Evolutionary conservation across 2,797 vertebrate species (phyloP).

Genomic region (Onychomys leucogaster): DNA sequence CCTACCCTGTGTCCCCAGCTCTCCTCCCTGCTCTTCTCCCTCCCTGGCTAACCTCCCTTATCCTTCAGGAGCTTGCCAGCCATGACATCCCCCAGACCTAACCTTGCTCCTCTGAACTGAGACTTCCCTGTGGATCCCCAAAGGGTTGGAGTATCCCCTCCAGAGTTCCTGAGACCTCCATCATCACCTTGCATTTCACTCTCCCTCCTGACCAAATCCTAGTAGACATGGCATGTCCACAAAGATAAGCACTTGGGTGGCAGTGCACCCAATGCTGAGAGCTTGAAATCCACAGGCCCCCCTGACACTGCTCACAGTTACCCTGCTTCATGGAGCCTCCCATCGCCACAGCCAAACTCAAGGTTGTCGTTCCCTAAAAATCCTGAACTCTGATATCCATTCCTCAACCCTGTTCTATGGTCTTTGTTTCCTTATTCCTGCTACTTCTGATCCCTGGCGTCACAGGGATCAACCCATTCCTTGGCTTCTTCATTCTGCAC

Average conservation of each 20-base stretch:
- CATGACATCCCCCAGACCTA: neutral
- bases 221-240: fast-evolving
- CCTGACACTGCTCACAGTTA: neutral
- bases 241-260: neutral
- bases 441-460: neutral
- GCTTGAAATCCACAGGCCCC: neutral
- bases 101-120: neutral
- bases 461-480: neutral
- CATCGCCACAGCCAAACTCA: neutral
- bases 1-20: neutral
- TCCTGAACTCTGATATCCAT: neutral
- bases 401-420: neutral
- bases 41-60: neutral
- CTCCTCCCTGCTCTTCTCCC: neutral
- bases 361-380: neutral
- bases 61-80: neutral
- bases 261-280: too few relatives aligned
- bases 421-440: neutral
- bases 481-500: neutral
- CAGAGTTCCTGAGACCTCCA: neutral
- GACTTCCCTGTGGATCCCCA: neutral
- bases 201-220: neutral
- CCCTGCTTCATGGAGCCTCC: neutral
- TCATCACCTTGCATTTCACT: neutral
- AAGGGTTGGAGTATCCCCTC: fast-evolving